Conservation (phyloP, 2,888 invertebrate genomes). For the Julus scandinavius region DNA sequence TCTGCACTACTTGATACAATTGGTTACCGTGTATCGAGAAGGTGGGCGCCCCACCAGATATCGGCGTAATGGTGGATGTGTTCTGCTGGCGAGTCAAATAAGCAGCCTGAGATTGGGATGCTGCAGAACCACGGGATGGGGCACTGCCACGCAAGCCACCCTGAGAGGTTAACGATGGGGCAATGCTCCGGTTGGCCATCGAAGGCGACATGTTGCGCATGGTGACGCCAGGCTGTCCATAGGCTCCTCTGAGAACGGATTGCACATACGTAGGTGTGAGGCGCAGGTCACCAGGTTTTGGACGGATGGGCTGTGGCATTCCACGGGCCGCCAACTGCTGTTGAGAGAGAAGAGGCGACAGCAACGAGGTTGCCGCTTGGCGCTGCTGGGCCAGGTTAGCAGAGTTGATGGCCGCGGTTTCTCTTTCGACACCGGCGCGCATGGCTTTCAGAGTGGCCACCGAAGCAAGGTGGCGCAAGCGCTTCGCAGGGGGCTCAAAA, state of each 20-base stretch:
- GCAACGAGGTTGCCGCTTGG: slow-evolving; percentile 63
- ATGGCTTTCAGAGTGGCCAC: slow-evolving; percentile 62
- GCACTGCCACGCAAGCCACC: not conserved
- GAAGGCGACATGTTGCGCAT: slow-evolving; percentile 48
- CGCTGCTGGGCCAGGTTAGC: slow-evolving; percentile 48
- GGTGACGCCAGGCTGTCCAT: not conserved
- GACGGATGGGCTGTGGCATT: slow-evolving; percentile 54
- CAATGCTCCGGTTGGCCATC: not conserved
- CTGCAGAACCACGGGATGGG: not conserved
- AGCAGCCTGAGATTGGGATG: slow-evolving; percentile 12
- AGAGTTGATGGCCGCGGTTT: slow-evolving; percentile 51
- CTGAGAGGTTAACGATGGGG: not conserved
- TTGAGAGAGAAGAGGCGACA: slow-evolving; percentile 65
- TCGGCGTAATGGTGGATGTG: slow-evolving; percentile 36
- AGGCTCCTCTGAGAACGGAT: slow-evolving; percentile 52
- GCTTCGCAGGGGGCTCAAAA: slow-evolving; percentile 92
- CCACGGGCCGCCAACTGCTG: slow-evolving; percentile 48
- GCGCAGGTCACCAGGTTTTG: slow-evolving; percentile 49
- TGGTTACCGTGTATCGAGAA: slow-evolving; percentile 74
- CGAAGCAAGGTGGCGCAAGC: slow-evolving; percentile 62
- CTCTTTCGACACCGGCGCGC: slow-evolving; percentile 64
- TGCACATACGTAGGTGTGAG: slow-evolving; percentile 54
- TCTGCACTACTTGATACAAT: slow-evolving; percentile 71
- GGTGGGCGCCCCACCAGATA: slow-evolving; percentile 64
- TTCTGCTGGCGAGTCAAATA: slow-evolving; percentile 39